A percentile compares a stretch with the other conserved stretches of the same genome.
Conservation (phyloP, 2,797 vertebrate species). For the Channa striata region DNA sequence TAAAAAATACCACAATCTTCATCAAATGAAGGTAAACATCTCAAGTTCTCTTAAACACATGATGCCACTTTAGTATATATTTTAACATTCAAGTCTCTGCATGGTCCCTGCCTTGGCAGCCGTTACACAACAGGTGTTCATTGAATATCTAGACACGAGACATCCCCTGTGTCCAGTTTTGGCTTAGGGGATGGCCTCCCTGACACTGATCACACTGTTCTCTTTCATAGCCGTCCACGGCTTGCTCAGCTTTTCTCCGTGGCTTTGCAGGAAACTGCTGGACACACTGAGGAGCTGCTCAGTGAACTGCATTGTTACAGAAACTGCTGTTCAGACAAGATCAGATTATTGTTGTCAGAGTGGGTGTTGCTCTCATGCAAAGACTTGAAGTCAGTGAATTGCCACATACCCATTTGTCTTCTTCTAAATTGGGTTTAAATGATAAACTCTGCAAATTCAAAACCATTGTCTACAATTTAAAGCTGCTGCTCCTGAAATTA, state of each 20-base stretch:
- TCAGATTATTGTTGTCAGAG: slow-evolving; percentile 27
- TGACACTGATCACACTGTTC: slow-evolving; percentile 73
- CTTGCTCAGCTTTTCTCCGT: slow-evolving; percentile 47
- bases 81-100: slow-evolving; percentile 68
- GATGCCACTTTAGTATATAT: slow-evolving; percentile 16
- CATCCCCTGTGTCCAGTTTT: slow-evolving; percentile 64
- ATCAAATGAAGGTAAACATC: slow-evolving; percentile 19
- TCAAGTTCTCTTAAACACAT: slow-evolving; percentile 32
- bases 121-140: slow-evolving; percentile 76
- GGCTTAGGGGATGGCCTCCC: slow-evolving; percentile 44
- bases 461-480: slow-evolving; percentile 13
- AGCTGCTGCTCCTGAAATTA: not conserved
- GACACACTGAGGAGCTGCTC: slow-evolving; percentile 34
- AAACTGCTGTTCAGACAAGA: slow-evolving; percentile 17
- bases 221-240: slow-evolving; percentile 65
- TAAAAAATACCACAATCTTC: not conserved
- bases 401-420: not conserved
- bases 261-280: slow-evolving; percentile 57
- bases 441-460: slow-evolving; percentile 1
- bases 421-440: not conserved
- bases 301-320: slow-evolving; percentile 36
- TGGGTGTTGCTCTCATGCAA: not conserved
- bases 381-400: slow-evolving; percentile 4
- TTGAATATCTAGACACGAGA: slow-evolving; percentile 76
- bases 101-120: slow-evolving; percentile 67